Percentiles rank a stretch among this genome's conserved stretches.
Conservation (phyloP, 2,113 vertebrate species). For the Myodes glareolus region DNA sequence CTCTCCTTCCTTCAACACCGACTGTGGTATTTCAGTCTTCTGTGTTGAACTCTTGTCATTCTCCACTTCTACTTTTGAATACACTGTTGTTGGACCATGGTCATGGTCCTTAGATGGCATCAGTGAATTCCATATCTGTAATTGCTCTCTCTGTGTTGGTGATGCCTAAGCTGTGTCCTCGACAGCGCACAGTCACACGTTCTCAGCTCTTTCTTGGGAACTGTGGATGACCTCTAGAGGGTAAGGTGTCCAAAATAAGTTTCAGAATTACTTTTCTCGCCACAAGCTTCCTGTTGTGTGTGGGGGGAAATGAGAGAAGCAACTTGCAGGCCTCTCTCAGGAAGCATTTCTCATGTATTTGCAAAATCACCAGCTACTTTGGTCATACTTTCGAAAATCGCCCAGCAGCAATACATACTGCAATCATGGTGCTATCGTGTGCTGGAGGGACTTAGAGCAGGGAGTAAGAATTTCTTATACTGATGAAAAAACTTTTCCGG, state of each 20-base stretch:
- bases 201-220: neutral
- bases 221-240: neutral
- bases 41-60: rapidly evolving
- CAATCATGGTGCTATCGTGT: neutral
- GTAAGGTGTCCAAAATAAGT: neutral
- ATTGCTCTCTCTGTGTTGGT: neutral
- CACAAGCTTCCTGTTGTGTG: neutral
- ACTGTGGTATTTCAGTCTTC: neutral
- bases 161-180: neutral
- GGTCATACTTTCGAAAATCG: neutral
- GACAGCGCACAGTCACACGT: neutral
- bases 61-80: rapidly evolving
- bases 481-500: neutral
- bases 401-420: neutral
- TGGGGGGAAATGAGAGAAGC: neutral
- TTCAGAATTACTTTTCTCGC: neutral
- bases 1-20: neutral
- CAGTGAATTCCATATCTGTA: neutral
- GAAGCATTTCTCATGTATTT: neutral
- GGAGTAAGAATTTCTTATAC: neutral
- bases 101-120: neutral
- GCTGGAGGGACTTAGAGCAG: neutral
- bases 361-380: neutral
- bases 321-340: neutral
- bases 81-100: neutral